Conservation (phyloP, 2,888 invertebrate genomes). For the Octonoba sinensis region DNA sequence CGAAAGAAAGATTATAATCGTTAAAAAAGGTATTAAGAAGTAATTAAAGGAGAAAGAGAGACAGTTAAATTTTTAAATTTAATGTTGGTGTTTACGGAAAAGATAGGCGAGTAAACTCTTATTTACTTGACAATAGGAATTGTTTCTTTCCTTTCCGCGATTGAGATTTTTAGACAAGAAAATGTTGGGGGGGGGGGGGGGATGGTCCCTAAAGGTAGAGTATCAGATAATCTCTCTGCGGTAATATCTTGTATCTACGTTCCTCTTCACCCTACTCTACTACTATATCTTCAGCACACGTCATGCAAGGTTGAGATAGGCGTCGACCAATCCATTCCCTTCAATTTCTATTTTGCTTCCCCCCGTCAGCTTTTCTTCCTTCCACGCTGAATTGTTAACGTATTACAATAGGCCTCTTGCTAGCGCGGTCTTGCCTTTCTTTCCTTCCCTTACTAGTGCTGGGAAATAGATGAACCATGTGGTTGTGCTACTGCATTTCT, state of each 20-base stretch:
- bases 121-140: no score
- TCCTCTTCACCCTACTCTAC: background rate
- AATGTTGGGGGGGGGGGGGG: no score
- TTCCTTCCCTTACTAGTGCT: conserved; percentile 2
- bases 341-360: conserved; percentile 7
- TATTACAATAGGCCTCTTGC: conserved; percentile 14
- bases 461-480: conserved; percentile 23
- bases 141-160: no score
- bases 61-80: no score
- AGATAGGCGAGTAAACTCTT: no score
- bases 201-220: no score
- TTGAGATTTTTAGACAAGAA: no score
- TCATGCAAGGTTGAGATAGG: conserved; percentile 28
- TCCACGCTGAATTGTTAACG: conserved; percentile 21
- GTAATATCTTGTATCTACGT: conserved; percentile 4
- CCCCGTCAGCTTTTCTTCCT: background rate
- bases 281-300: conserved; percentile 4
- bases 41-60: no score
- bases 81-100: no score
- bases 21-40: no score
- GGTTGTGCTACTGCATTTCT: conserved; percentile 9
- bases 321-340: conserved; percentile 26
- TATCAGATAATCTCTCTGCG: background rate
- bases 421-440: conserved; percentile 6
- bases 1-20: no score